Conservation (phyloP, 2,113 vertebrate species). For the Fulmarus glacialis region DNA sequence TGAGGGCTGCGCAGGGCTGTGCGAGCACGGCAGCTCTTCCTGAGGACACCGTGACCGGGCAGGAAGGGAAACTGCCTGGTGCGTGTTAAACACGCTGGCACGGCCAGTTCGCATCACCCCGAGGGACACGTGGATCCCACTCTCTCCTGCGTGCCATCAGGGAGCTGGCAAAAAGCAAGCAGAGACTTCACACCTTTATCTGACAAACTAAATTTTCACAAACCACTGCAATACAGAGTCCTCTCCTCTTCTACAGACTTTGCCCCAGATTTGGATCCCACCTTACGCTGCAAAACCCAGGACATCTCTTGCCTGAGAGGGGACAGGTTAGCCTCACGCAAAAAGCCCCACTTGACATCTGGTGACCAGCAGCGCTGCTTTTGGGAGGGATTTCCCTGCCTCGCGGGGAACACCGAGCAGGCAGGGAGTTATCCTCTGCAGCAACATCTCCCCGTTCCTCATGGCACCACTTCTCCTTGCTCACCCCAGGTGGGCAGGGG, state of each 20-base stretch:
- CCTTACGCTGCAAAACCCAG: not conserved
- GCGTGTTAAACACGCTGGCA: not conserved
- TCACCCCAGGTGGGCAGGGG: not conserved
- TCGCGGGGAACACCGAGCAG: not conserved
- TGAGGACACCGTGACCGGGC: rapidly evolving
- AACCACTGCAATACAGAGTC: rapidly evolving
- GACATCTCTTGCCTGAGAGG: not conserved
- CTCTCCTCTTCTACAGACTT: not conserved
- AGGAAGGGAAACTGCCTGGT: not conserved
- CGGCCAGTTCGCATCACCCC: not conserved
- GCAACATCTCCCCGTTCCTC: not conserved
- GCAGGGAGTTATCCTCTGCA: not conserved
- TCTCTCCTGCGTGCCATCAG: not conserved
- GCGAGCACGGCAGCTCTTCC: not conserved
- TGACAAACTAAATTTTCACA: not conserved
- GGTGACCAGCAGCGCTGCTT: not conserved
- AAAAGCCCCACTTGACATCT: rapidly evolving
- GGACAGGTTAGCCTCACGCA: not conserved
- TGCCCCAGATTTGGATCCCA: not conserved
- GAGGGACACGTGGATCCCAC: not conserved
- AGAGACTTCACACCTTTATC: not conserved
- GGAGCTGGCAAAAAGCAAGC: not conserved
- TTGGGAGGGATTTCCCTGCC: not conserved
- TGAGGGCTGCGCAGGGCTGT: not conserved
- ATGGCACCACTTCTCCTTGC: not conserved